Evolutionary conservation across 1,140 invertebrate genomes (phyloP), one percentile per base, ranked within the genome.

Genomic region (Zaprionus capensis): DNA sequence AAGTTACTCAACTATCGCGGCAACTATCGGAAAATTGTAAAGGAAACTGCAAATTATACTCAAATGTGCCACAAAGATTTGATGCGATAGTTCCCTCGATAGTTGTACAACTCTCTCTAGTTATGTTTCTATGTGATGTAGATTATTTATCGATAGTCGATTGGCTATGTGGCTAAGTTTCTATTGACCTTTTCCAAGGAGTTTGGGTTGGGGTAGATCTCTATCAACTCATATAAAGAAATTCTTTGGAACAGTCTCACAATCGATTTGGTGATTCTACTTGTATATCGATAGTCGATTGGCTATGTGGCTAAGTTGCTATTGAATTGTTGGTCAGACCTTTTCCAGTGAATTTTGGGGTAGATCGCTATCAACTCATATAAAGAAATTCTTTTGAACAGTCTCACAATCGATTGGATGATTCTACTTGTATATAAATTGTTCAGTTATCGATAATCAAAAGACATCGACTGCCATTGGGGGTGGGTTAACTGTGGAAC

Each of bases 401-500:
- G 72, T 75, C 72, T 75, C 67, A 41, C 58, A 63, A 70, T 57
- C 38, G 69, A 38, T 56, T 70, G 58, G 51, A n/a, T 36, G 20
- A 20, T 24, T 28, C 12, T 51, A 22, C 15, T 34, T 31, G 34
- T 34, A 41, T 46, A 28, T 20, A 14, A 22, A 34, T 46, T 61
- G 46, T 17, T 24, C n/a, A n/a, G n/a, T 61, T 55, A 5, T 73
- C 26, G 63, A 71, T 63, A 64, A 58, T 75, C 26, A 41, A 63
- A 73, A 70, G 63, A 62, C n/a, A n/a, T 75, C 53, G 34, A 69
- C 56, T 44, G 76, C 72, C 56, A 73, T 72, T 49, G 44, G 68
- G 49, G 53, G 31, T 20, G 34, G 36, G 41, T 17, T 17, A n/a
- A 17, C 36, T 64, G 38, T 36, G 76, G 84, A 87, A 87, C 84